phyloP scores from a whole-genome alignment of 1,140 invertebrate species.

The Drosophila murphyi region DNA sequence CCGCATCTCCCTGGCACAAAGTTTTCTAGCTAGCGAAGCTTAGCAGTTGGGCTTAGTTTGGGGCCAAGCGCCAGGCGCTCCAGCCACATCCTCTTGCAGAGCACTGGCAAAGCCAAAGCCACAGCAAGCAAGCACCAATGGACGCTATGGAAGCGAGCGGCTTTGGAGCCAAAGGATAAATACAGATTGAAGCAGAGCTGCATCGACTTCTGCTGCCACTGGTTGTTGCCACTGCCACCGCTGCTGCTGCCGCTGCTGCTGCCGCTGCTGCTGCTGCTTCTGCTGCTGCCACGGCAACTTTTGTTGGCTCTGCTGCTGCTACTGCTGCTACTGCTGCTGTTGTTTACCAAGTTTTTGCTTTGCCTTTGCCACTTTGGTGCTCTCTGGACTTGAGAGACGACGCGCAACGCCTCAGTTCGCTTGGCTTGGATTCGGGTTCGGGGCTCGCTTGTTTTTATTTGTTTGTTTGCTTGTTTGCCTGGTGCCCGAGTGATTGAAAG shows the following conservation, averaged over 20 bases:
- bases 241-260: slow-evolving; percentile 11
- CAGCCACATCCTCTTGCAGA: slow-evolving; percentile 26
- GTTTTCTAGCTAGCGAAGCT: slow-evolving; percentile 43
- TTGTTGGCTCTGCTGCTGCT: slow-evolving; percentile 40
- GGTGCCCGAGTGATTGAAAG: slow-evolving; percentile 8
- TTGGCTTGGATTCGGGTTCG: slow-evolving; percentile 28
- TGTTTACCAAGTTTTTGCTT: slow-evolving; percentile 76
- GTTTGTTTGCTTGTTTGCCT: slow-evolving; percentile 65
- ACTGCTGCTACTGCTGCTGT: slow-evolving; percentile 39
- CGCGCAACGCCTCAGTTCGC: slow-evolving; percentile 22
- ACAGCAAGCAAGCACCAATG: slow-evolving; percentile 16
- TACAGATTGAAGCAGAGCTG: slow-evolving; percentile 71
- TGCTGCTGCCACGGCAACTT: slow-evolving; percentile 48
- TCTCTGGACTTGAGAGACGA: slow-evolving; percentile 30
- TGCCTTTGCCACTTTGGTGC: slow-evolving; percentile 58
- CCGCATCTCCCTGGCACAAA: slow-evolving; percentile 33
- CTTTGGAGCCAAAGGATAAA: slow-evolving; percentile 68
- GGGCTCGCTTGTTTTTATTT: not conserved
- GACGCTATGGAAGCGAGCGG: slow-evolving; percentile 27
- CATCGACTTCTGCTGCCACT: slow-evolving; percentile 61
- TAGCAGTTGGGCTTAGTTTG: slow-evolving; percentile 44
- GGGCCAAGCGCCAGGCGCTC: slow-evolving; percentile 18
- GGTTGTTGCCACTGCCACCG: slow-evolving; percentile 46
- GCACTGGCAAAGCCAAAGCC: slow-evolving; percentile 6
- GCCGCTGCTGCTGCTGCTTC: slow-evolving; percentile 4